Conservation (phyloP, 1,140 invertebrate species). For the Danaus plexippus region DNA sequence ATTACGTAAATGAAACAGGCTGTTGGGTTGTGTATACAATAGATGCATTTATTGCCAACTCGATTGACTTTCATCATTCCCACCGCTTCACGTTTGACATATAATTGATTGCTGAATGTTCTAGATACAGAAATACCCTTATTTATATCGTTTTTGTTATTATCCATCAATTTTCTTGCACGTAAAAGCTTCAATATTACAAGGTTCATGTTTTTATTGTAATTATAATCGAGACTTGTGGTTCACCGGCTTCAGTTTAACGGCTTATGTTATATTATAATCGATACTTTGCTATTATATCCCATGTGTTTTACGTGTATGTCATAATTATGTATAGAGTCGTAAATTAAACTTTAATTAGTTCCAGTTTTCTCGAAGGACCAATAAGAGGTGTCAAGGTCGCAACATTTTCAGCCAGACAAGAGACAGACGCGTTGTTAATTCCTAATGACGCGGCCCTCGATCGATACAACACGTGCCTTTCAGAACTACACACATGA, state of each 20-base stretch:
- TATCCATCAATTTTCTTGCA: no score
- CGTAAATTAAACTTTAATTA: no score
- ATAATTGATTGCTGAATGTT: constrained; percentile 23
- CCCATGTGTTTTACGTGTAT: background rate
- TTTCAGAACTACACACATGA: constrained; percentile 10
- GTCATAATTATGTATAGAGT: no score
- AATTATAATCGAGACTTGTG: background rate
- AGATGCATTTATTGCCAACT: constrained; percentile 11
- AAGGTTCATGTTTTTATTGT: no score
- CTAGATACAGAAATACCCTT: constrained; percentile 12
- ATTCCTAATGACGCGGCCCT: constrained; percentile 25
- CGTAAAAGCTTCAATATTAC: no score
- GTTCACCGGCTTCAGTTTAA: constrained; percentile 3
- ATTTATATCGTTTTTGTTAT: constrained; percentile 2
- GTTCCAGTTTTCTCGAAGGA: no score
- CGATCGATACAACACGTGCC: constrained; percentile 17
- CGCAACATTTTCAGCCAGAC: constrained; percentile 11
- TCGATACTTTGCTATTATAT: background rate
- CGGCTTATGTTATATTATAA: background rate
- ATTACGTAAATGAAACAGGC: constrained; percentile 10
- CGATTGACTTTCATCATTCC: constrained; percentile 21
- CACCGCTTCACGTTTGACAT: constrained; percentile 12
- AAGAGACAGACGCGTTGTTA: constrained; percentile 30
- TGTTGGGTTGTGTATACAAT: constrained; percentile 8
- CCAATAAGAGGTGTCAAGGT: constrained; percentile 16